Conservation (phyloP, 2,113 vertebrate genomes). For the Elaphurus davidianus region DNA sequence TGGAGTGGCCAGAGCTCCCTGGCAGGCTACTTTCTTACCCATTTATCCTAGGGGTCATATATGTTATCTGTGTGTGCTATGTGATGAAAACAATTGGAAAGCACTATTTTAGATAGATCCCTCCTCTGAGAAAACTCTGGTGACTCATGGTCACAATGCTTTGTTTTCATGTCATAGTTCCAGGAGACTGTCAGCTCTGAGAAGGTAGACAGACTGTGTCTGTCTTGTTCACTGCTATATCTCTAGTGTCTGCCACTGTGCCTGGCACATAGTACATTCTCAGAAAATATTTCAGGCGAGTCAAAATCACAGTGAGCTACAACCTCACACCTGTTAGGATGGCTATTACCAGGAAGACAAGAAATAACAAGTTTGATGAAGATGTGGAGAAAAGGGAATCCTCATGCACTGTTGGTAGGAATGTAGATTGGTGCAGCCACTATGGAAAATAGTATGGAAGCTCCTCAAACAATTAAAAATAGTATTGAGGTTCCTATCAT, state of each 20-base stretch:
- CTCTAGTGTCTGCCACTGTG: neutral
- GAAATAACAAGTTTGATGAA: neutral
- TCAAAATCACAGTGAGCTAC: neutral
- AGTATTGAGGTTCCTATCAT: neutral
- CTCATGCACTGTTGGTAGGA: neutral
- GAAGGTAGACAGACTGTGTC: neutral
- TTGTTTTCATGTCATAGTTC: neutral
- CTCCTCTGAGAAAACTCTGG: neutral
- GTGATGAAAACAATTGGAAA: neutral
- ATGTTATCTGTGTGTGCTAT: neutral
- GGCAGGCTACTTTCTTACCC: neutral
- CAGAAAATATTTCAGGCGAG: neutral
- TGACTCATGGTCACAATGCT: neutral
- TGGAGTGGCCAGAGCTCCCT: neutral
- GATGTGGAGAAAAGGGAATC: neutral
- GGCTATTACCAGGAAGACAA: neutral
- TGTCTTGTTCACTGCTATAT: neutral
- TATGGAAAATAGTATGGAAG: neutral
- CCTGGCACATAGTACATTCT: neutral
- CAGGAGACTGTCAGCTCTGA: neutral
- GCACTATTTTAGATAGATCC: neutral
- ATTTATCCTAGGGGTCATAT: neutral
- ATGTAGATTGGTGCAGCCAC: neutral
- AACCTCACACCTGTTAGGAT: neutral
- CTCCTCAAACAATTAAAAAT: neutral